Base-by-base conservation (phyloP, 2,888 invertebrate genomes). In the Xylocampa areola region DNA sequence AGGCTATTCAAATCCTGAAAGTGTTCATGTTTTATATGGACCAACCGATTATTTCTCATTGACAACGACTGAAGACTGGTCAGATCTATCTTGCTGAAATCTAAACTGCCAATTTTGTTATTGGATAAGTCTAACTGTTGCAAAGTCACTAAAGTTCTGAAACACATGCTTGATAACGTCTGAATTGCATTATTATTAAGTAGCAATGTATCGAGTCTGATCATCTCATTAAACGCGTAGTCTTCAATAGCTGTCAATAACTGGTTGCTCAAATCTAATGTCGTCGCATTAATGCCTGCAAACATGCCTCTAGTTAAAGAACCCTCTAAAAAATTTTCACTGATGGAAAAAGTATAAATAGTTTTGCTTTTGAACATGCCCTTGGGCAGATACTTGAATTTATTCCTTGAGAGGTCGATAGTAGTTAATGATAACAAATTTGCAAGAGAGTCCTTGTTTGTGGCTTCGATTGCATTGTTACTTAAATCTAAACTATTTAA, bases 171-270 rank as follows among this genome's bases (percentile, higher is more conserved):
- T 2, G 81, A 76, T 39, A 91, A 30, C 8, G 47, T 64, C 23
- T 64, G 36, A 21, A 91, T 80, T 13, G 68, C 67, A 45, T 91
- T 92, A 63, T 86, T 82, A 52, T 84, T 85, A 5, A 91, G 72
- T 23, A 78, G 59, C 17, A 91, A 75, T 2, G 52, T 64, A 7
- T 64, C 50, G 4, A 91, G 45, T 10, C 63, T 71, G 5, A 57
- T 55, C 2, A 90, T 62, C 3, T 88, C 86, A 21, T 73, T 58
- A 60, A 91, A 91, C 6, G 89, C 83, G 53, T 76, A 86, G 59
- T 91, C 84, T 58, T 83, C 82, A 32, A 92, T 60, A 27, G 73
- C 62, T 10, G 73, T 73, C 3, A 91, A 27, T 25, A 65, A 48
- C 68, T 91, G 90, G 39, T 76, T 61, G 44, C 84, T 84, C 32